Percentiles rank a stretch among this genome's conserved stretches.
Evolutionary conservation across 2,797 vertebrate species (phyloP).

Genomic region (Neosalanx taihuensis): DNA sequence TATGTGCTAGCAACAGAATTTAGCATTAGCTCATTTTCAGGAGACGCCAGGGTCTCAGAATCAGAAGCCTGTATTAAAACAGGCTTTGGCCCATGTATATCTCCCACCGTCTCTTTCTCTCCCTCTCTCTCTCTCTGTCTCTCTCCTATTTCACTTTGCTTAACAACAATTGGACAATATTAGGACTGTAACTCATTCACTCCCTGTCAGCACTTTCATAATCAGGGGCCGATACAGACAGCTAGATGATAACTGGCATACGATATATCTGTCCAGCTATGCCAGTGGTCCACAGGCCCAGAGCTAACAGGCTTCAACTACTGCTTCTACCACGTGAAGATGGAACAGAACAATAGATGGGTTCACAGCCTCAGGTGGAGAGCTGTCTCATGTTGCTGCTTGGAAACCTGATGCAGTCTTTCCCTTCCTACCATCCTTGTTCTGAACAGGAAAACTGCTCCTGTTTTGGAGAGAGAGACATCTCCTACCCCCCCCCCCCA

Average conservation of each 20-base stretch:
- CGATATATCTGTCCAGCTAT: background rate
- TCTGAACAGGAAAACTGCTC: constrained; percentile 40
- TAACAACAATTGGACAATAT: background rate
- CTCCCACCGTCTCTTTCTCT: no score
- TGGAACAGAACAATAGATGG: constrained; percentile 26
- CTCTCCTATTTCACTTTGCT: no score
- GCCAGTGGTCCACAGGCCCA: background rate
- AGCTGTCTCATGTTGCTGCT: constrained; percentile 31
- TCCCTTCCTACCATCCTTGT: constrained; percentile 30
- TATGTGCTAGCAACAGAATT: background rate
- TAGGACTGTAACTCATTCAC: background rate
- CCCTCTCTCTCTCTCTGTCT: no score
- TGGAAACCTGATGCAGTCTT: constrained; percentile 44
- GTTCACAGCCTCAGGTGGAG: constrained; percentile 24
- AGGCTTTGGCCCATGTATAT: no score
- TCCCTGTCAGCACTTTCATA: no score
- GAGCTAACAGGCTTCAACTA: constrained; percentile 25
- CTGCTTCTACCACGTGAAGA: constrained; percentile 25
- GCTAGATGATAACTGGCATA: no score
- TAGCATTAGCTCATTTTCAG: background rate
- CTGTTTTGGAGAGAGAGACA: constrained; percentile 42
- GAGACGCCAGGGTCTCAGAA: background rate
- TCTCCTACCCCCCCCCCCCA: constrained; percentile 7
- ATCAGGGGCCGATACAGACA: no score
- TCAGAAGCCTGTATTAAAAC: no score